Percentiles rank a stretch among this genome's conserved stretches.
These are phyloP conservation scores for Lithobates sylvaticus DNA, from an alignment of 2,797 vertebrate species.

Conservation along the genomic window DNA sequence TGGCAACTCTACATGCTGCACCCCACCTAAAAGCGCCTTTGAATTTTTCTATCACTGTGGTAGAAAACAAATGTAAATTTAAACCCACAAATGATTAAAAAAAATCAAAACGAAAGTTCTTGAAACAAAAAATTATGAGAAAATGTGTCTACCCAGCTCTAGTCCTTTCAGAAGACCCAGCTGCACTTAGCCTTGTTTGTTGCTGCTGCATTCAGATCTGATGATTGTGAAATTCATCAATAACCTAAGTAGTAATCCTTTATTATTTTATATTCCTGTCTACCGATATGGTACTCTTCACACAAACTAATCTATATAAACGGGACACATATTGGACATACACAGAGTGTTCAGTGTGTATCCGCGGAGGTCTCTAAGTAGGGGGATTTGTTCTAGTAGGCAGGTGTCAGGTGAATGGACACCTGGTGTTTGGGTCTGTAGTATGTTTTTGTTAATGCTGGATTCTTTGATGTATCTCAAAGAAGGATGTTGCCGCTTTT, in stretches of 20 bases:
- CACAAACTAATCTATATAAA: background rate
- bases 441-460: constrained; percentile 44
- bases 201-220: background rate
- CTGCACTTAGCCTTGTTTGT: background rate
- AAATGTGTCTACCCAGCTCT: too few species aligned
- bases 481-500: constrained; percentile 6
- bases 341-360: background rate
- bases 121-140: too few species aligned
- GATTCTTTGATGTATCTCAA: constrained; percentile 44
- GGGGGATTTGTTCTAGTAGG: constrained; percentile 1
- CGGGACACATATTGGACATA: constrained; percentile 8
- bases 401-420: constrained; percentile 60
- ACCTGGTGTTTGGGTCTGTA: constrained; percentile 57
- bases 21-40: too few species aligned
- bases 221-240: background rate
- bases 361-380: constrained; percentile 4
- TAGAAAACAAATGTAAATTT: too few species aligned
- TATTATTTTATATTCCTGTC: too few species aligned
- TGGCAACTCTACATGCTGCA: too few species aligned
- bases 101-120: too few species aligned
- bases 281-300: background rate
- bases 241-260: too few species aligned
- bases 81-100: too few species aligned
- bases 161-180: too few species aligned
- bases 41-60: too few species aligned